phyloP scores from a whole-genome alignment of 2,113 vertebrate genomes.

The Prunella himalayana region DNA sequence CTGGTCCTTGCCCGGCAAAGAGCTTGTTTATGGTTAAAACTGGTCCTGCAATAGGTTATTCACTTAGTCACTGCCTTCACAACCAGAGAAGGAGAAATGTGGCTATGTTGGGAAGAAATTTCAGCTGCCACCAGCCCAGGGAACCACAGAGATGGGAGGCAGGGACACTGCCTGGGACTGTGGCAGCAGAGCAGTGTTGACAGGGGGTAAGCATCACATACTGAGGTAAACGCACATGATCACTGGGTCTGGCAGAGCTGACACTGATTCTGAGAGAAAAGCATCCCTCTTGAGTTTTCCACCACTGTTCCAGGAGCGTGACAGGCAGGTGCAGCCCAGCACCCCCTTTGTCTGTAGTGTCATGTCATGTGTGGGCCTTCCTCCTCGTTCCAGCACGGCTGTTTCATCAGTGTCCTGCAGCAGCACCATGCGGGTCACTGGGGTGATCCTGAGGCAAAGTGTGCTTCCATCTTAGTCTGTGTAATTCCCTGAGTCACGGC shows the following conservation, averaged over 20 bases:
- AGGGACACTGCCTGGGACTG: not conserved
- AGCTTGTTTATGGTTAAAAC: not conserved
- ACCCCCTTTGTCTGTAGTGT: not conserved
- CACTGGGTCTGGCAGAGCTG: not conserved
- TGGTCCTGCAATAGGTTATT: not conserved
- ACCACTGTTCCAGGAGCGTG: not conserved
- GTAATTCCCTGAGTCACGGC: not conserved
- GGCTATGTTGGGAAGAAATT: not conserved
- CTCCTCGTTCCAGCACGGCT: not conserved
- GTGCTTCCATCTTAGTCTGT: not conserved
- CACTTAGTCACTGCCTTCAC: not conserved
- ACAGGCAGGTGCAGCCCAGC: not conserved
- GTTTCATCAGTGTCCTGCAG: not conserved
- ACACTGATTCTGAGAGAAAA: not conserved
- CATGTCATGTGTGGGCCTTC: not conserved
- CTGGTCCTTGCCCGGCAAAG: not conserved
- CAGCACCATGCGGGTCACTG: not conserved
- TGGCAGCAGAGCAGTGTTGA: too few species aligned
- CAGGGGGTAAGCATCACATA: not conserved
- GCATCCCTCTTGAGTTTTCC: slow-evolving; percentile 4
- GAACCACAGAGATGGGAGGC: not conserved
- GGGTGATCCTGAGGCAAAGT: not conserved
- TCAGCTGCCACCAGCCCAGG: not conserved
- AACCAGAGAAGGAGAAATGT: not conserved
- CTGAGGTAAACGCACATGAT: accelerated